phyloP scores from a whole-genome alignment of 2,888 invertebrate genomes.

The Acleris holmiana region DNA sequence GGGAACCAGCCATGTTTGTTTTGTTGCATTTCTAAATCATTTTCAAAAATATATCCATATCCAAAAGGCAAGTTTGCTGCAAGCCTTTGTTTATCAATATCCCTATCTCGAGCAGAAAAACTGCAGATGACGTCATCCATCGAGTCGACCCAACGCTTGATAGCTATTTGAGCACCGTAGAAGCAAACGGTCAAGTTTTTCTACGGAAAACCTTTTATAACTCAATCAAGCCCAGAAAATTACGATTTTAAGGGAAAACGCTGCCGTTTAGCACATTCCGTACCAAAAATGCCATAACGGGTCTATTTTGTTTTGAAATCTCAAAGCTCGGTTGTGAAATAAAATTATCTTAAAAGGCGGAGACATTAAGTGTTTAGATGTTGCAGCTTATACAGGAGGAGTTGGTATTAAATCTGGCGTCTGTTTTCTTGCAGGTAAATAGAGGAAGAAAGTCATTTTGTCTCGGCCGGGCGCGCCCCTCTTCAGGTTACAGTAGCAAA shows the following conservation, averaged over 20 bases:
- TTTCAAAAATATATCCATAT: not conserved
- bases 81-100: conserved; percentile 13
- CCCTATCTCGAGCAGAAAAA: conserved; percentile 15
- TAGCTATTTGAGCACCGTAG: conserved; percentile 17
- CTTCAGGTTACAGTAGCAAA: conserved; percentile 1
- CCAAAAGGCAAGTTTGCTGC: conserved; percentile 10
- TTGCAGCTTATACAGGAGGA: conserved; percentile 2
- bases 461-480: not conserved
- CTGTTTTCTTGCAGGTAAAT: conserved; percentile 29
- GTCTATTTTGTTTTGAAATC: too few species aligned
- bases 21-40: too few species aligned
- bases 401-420: conserved; percentile 1
- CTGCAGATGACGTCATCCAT: conserved; percentile 10
- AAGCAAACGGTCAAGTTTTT: conserved; percentile 24
- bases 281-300: too few species aligned
- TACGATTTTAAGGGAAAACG: not conserved
- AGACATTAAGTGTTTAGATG: conserved; percentile 13
- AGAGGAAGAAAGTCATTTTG: conserved; percentile 25
- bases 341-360: conserved; percentile 6
- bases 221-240: conserved; percentile 11
- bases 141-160: not conserved
- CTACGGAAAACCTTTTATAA: conserved; percentile 17
- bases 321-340: not conserved
- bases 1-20: too few species aligned
- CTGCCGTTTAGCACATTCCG: too few species aligned